phyloP scores from a whole-genome alignment of 1,140 invertebrate species.

The Rhyzopertha dominica region DNA sequence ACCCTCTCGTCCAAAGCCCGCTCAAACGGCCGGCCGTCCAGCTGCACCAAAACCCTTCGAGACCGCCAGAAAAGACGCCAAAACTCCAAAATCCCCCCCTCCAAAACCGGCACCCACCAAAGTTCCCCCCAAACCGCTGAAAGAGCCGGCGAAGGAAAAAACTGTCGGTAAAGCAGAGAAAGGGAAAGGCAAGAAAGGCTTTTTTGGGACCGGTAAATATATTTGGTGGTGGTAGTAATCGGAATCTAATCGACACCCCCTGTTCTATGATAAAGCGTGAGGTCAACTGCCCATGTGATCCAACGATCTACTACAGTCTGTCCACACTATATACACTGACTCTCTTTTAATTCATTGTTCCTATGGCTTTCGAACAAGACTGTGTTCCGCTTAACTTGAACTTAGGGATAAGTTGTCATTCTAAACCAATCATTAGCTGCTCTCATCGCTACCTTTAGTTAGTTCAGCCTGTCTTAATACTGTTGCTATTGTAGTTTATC shows the following conservation, averaged over 20 bases:
- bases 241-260: slow-evolving; percentile 37
- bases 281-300: slow-evolving; percentile 17
- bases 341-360: no score
- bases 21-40: slow-evolving; percentile 34
- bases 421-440: no score
- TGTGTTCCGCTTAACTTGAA: no score
- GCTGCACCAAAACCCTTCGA: slow-evolving; percentile 32
- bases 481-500: no score
- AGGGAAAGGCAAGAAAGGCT: slow-evolving; percentile 72
- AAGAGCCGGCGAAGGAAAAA: slow-evolving; percentile 38
- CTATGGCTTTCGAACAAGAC: no score
- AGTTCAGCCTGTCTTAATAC: no score
- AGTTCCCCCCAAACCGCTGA: slow-evolving; percentile 33
- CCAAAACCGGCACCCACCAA: slow-evolving; percentile 33
- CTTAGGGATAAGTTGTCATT: no score
- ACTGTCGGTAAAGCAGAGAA: slow-evolving; percentile 36
- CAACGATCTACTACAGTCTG: no score
- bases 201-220: slow-evolving; percentile 75
- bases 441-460: no score
- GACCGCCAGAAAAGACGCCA: slow-evolving; percentile 42
- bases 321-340: no score
- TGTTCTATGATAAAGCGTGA: slow-evolving; percentile 41
- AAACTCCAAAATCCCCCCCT: slow-evolving; percentile 22
- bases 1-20: slow-evolving; percentile 20
- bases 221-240: slow-evolving; percentile 46